phyloP scores from a whole-genome alignment of 2,113 vertebrate genomes.

The Aplodontia rufa region DNA sequence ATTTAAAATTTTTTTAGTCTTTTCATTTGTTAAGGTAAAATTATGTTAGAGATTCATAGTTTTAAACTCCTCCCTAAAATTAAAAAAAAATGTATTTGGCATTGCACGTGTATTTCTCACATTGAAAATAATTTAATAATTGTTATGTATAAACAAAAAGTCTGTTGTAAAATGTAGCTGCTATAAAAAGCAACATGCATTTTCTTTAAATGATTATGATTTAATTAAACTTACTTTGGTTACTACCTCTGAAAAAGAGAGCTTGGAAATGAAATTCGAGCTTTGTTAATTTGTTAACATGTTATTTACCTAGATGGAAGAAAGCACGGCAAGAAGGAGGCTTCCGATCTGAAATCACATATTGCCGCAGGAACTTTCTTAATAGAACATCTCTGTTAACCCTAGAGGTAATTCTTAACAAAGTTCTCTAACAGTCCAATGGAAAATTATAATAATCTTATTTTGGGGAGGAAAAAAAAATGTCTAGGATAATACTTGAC shows the following conservation, averaged over 20 bases:
- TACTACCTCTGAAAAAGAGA: not conserved
- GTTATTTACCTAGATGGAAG: constrained; percentile 89
- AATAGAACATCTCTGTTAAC: constrained; percentile 94
- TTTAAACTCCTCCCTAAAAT: constrained; percentile 19
- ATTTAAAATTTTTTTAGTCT: constrained; percentile 6
- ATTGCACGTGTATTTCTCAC: not conserved
- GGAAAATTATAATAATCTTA: not conserved
- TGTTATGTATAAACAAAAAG: not conserved
- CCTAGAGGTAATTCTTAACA: constrained; percentile 89
- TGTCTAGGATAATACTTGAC: not conserved
- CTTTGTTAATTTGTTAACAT: not conserved
- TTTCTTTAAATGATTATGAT: not conserved
- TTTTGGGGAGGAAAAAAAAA: not conserved
- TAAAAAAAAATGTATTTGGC: not conserved
- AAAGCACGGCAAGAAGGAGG: constrained; percentile 89
- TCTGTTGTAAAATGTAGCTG: not conserved
- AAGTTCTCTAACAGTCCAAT: not conserved
- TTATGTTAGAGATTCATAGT: not conserved
- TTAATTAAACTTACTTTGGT: constrained; percentile 12
- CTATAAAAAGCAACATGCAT: not conserved
- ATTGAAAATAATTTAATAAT: constrained; percentile 1
- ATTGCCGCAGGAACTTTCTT: constrained; percentile 94
- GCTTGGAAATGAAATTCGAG: not conserved
- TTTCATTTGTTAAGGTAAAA: not conserved
- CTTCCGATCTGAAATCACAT: constrained; percentile 88